These are phyloP conservation scores for Campoletis raptor DNA, from an alignment of 2,888 invertebrate genomes.

Conservation along the genomic window DNA sequence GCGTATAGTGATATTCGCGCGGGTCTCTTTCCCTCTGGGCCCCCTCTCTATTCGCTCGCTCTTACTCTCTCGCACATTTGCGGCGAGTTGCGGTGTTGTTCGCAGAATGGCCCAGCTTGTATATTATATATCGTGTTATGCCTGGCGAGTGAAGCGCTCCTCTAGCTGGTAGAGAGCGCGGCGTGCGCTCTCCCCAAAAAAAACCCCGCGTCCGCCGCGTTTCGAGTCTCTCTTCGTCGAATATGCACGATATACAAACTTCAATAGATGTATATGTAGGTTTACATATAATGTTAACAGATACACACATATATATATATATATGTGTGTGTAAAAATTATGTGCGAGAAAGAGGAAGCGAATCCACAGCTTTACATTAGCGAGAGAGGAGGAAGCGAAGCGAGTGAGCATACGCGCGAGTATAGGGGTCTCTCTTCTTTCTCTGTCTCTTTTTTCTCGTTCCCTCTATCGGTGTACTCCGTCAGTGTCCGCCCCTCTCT, in stretches of 20 bases:
- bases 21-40: conserved; percentile 25
- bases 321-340: neutral
- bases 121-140: conserved; percentile 49
- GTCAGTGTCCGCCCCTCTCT: conserved; percentile 9
- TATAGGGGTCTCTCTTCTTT: conserved; percentile 34
- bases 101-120: conserved; percentile 53
- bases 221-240: conserved; percentile 7
- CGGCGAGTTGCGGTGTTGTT: conserved; percentile 38
- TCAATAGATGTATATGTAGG: neutral
- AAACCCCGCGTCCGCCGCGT: conserved; percentile 25
- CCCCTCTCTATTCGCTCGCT: conserved; percentile 10
- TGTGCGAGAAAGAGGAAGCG: conserved; percentile 30
- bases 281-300: neutral
- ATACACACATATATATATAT: neutral
- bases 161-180: conserved; percentile 32
- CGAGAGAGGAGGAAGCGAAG: conserved; percentile 49
- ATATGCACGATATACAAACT: neutral
- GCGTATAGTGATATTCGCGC: conserved; percentile 60
- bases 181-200: conserved; percentile 28
- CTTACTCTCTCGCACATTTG: conserved; percentile 26
- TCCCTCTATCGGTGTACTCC: conserved; percentile 8
- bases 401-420: conserved; percentile 35
- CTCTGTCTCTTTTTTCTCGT: conserved; percentile 38
- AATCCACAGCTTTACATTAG: conserved; percentile 44
- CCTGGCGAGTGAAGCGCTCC: conserved; percentile 28